Evolutionary conservation across 2,888 invertebrate species (phyloP).

Genomic region (Rhingia rostrata): DNA sequence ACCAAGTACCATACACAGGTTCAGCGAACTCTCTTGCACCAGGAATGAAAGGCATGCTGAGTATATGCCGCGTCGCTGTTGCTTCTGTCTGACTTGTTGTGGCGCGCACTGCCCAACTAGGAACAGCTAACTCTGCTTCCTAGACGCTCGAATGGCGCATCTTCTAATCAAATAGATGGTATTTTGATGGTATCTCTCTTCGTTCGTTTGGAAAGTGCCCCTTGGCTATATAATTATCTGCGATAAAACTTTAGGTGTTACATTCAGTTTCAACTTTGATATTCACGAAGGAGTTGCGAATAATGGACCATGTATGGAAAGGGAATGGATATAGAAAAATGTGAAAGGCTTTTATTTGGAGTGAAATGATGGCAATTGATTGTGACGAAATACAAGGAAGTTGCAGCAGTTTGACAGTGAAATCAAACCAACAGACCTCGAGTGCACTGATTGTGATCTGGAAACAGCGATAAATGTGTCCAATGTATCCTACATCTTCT

Average conservation of each 20-base stretch:
- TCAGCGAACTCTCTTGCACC: constrained; percentile 63
- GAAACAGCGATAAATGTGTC: no score
- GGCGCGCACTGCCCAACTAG: constrained; percentile 11
- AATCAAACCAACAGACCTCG: no score
- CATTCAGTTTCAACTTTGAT: constrained; percentile 36
- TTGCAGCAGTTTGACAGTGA: no score
- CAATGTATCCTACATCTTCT: no score
- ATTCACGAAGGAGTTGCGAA: not conserved
- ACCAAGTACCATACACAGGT: constrained; percentile 36
- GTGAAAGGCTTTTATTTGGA: not conserved
- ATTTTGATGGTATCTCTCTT: constrained; percentile 38
- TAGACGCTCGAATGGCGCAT: constrained; percentile 32
- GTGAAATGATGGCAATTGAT: no score
- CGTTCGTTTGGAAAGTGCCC: constrained; percentile 41
- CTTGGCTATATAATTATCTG: constrained; percentile 59
- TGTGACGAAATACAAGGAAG: no score
- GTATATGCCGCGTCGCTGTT: constrained; percentile 4
- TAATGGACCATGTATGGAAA: not conserved
- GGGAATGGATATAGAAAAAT: not conserved
- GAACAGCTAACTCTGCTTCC: constrained; percentile 32
- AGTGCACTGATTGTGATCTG: no score
- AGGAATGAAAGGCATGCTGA: constrained; percentile 55
- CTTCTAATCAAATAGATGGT: constrained; percentile 56
- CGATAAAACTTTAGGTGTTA: constrained; percentile 62
- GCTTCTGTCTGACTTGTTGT: constrained; percentile 3